Evolutionary conservation across 2,888 invertebrate species (phyloP).

Genomic region (Spisula solida): DNA sequence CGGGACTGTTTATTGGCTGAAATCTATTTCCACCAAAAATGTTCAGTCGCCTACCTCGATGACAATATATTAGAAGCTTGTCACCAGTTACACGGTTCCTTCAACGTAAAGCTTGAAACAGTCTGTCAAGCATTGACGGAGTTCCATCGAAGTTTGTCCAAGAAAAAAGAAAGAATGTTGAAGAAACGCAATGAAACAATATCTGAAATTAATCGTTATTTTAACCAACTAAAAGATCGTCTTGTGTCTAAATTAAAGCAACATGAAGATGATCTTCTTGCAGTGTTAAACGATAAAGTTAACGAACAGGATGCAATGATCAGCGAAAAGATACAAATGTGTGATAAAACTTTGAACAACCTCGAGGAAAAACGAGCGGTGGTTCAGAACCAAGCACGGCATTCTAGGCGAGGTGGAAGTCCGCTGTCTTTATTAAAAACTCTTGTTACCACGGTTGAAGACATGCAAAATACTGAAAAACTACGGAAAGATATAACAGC

Average conservation of each 20-base stretch:
- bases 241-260: conserved; percentile 50
- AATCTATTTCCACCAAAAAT: conserved; percentile 39
- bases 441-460: conserved; percentile 16
- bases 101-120: conserved; percentile 42
- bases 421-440: conserved; percentile 26
- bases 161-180: conserved; percentile 63
- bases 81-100: conserved; percentile 38
- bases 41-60: conserved; percentile 47
- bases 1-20: conserved; percentile 47
- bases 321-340: conserved; percentile 46
- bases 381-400: conserved; percentile 36
- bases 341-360: conserved; percentile 19
- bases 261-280: conserved; percentile 54
- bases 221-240: conserved; percentile 47
- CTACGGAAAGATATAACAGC: conserved; percentile 37
- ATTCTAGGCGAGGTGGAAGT: neutral
- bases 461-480: conserved; percentile 29
- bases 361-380: conserved; percentile 44
- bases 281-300: conserved; percentile 51
- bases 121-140: conserved; percentile 45
- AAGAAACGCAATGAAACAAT: conserved; percentile 59
- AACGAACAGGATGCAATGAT: conserved; percentile 56
- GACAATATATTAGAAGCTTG: conserved; percentile 28
- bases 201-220: conserved; percentile 62
- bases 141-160: conserved; percentile 37